Base-by-base conservation (phyloP, 2,797 vertebrate species). In the Zonotrichia albicollis region DNA sequence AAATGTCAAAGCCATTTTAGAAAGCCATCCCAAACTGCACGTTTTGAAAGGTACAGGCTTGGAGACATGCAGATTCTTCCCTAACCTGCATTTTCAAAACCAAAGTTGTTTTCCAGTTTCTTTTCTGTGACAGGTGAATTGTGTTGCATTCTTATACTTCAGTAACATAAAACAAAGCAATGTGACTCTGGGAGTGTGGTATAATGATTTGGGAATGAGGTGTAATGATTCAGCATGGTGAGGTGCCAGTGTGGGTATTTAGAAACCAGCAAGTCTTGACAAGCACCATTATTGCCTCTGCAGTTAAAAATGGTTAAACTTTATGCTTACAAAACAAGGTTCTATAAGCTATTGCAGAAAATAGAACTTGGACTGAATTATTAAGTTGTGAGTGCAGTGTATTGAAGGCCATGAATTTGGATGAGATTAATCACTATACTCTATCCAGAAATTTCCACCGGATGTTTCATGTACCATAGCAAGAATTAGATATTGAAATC, bases 41-140 rank as follows among this genome's bases (percentile, higher is more conserved):
- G 5, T 74, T 96, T 95, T 90, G 67, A 94, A 80, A 94, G 75
- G 65, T 60, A 73, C 90, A 76, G 92, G 55, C 95, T 87, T 92
- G 84, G 88, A 96, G 89, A 87, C 2, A 21, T 71, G 55, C 84
- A 93, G 53, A 87, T 82, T 90, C 78, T 93, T 95, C 95, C 81
- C 77, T 94, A 95, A 84, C 60, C 87, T 94, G 91, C 71, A 81
- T 79, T 93, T 96, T 92, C 74, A 76, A 95, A 97, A 92, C 16
- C 30, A 51, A 93, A 94, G 73, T 89, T 94, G 82, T 96, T 97
- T 96, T 95, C 81, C 93, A 71, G 42, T 96, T 95, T 90, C 67
- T 95, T 91, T 95, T 72, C 96, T n/a, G 18, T 95, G 94, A 95
- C 93, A 96, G 85, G 93, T 96, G 66, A 91, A 58, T 94, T 91